Conservation (phyloP, 2,888 invertebrate species). For the Tetropium fuscum region DNA sequence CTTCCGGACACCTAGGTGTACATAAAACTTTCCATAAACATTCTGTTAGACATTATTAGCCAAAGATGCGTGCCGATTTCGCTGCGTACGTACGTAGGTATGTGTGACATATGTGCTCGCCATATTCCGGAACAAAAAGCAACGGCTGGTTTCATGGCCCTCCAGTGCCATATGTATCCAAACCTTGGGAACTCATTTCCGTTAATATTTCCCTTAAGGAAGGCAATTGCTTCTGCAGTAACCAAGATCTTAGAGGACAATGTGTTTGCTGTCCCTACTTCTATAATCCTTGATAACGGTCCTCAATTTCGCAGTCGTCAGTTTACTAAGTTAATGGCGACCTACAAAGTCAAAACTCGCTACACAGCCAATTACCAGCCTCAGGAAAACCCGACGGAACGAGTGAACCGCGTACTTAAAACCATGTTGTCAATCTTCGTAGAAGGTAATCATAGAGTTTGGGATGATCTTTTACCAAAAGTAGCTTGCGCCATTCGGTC, state of each 20-base stretch:
- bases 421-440: no score
- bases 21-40: slow-evolving; percentile 39
- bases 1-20: slow-evolving; percentile 39
- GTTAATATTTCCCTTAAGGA: no score
- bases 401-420: background rate
- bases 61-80: slow-evolving; percentile 41
- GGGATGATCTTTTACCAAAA: background rate
- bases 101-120: slow-evolving; percentile 31
- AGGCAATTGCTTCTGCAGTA: no score
- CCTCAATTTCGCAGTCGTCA: background rate
- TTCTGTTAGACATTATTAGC: slow-evolving; percentile 44
- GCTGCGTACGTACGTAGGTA: slow-evolving; percentile 40
- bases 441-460: background rate
- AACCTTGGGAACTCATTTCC: no score
- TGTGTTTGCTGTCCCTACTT: no score
- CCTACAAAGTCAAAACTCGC: background rate
- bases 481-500: background rate
- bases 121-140: slow-evolving; percentile 39
- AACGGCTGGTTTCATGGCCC: background rate
- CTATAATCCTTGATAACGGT: background rate
- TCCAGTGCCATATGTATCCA: no score
- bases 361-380: background rate
- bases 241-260: no score
- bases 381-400: background rate
- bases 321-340: background rate